phyloP scores from a whole-genome alignment of 2,113 vertebrate genomes.

The Actenoides hombroni region DNA sequence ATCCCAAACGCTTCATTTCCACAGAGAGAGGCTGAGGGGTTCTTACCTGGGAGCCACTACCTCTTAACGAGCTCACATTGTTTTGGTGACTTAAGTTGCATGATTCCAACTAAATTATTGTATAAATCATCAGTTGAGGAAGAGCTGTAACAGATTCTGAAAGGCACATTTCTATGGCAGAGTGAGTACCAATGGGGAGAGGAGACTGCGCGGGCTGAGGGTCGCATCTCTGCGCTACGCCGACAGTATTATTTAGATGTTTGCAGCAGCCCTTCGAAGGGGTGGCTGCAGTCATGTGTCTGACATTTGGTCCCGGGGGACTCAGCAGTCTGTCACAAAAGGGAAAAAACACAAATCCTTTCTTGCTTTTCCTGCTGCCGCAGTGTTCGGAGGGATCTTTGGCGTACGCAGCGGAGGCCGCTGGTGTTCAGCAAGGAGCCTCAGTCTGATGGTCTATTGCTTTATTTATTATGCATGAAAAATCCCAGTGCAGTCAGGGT shows the following conservation, averaged over 20 bases:
- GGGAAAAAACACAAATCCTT: slow-evolving; percentile 12
- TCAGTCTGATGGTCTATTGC: not conserved
- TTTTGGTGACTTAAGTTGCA: not conserved
- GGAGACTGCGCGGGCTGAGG: not conserved
- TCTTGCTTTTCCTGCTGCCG: not conserved
- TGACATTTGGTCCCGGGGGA: not conserved
- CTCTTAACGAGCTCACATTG: not conserved
- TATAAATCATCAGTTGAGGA: not conserved
- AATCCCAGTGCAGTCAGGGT: slow-evolving; percentile 17
- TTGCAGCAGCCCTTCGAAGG: not conserved
- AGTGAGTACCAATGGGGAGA: slow-evolving; percentile 20
- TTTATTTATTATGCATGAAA: slow-evolving; percentile 72
- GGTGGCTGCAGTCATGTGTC: not conserved
- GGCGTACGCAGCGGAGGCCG: not conserved
- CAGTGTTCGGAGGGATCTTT: not conserved
- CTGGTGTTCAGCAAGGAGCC: slow-evolving; percentile 51
- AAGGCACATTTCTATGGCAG: slow-evolving; percentile 7
- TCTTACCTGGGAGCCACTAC: rapidly evolving
- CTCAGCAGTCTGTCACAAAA: not conserved
- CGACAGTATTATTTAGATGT: slow-evolving; percentile 37
- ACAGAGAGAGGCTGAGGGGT: not conserved
- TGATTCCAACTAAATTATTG: not conserved
- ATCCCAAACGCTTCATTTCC: not conserved
- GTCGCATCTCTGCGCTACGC: not conserved
- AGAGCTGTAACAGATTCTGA: not conserved